Conservation (phyloP, 1,140 invertebrate species). For the Prorops nasuta region DNA sequence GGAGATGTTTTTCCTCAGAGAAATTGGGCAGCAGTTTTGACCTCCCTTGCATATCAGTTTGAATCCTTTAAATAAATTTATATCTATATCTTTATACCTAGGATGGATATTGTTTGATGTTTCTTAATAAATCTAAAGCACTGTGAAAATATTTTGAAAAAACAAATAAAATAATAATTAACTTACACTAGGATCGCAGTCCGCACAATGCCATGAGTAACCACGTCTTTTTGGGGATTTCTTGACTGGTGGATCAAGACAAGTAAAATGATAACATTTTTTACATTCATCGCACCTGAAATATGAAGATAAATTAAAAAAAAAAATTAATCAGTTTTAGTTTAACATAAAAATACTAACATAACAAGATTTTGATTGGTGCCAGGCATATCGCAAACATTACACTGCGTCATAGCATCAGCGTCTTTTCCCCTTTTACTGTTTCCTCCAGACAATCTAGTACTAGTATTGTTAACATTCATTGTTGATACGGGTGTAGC, state of each 20-base stretch:
- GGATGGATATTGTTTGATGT: too few species aligned
- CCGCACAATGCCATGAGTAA: conserved; percentile 94
- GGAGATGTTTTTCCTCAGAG: too few species aligned
- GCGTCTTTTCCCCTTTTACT: conserved; percentile 47
- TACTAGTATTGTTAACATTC: conserved; percentile 18
- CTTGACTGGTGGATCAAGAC: conserved; percentile 88
- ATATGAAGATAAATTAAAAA: conserved; percentile 8
- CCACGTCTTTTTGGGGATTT: conserved; percentile 91
- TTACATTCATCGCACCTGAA: conserved; percentile 88
- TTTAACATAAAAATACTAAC: conserved; percentile 50
- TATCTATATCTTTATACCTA: too few species aligned
- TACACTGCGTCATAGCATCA: conserved; percentile 61
- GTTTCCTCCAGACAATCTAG: conserved; percentile 1
- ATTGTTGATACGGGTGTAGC: conserved; percentile 11
- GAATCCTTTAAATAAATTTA: too few species aligned
- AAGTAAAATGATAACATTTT: conserved; percentile 87
- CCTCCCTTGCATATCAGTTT: too few species aligned
- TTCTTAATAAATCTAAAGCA: too few species aligned
- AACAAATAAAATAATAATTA: conserved; percentile 15
- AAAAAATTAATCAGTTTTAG: neutral
- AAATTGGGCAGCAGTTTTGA: too few species aligned
- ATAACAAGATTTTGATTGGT: conserved; percentile 67
- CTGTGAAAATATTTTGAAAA: neutral
- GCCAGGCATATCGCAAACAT: conserved; percentile 65
- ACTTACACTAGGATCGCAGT: conserved; percentile 88